Percentiles rank a stretch among this genome's conserved stretches.
Conservation (phyloP, 2,113 vertebrate genomes). For the Trichomycterus rosablanca region DNA sequence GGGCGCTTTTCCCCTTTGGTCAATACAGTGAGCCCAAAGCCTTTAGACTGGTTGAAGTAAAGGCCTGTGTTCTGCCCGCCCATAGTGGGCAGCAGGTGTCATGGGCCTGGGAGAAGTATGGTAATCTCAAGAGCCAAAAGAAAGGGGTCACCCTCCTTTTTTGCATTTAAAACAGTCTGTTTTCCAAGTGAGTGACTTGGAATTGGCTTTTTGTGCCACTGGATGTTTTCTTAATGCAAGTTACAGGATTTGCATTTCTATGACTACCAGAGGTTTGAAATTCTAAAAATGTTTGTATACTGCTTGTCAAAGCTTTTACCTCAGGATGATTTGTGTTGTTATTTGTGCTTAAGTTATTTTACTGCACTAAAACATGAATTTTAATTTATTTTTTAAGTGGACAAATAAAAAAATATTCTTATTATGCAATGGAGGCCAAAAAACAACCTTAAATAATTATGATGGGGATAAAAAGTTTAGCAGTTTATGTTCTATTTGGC, state of each 20-base stretch:
- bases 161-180: constrained; percentile 37
- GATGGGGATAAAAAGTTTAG: too few relatives aligned
- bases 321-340: constrained; percentile 11
- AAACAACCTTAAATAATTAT: too few relatives aligned
- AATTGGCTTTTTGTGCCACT: constrained; percentile 42
- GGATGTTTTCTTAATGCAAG: constrained; percentile 43
- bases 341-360: constrained; percentile 4
- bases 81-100: constrained; percentile 52
- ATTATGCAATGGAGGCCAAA: too few relatives aligned
- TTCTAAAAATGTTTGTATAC: constrained; percentile 27
- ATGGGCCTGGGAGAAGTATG: constrained; percentile 39
- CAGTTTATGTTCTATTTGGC: too few relatives aligned
- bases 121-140: constrained; percentile 38
- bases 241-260: constrained; percentile 40
- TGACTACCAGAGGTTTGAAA: constrained; percentile 22
- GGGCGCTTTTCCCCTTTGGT: constrained; percentile 48
- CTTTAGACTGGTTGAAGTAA: constrained; percentile 50
- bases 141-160: constrained; percentile 42
- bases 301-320: neutral
- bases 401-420: too few relatives aligned
- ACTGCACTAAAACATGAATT: too few relatives aligned
- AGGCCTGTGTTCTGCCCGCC: constrained; percentile 43
- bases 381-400: too few relatives aligned
- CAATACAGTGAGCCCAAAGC: constrained; percentile 34
- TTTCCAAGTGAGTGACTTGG: constrained; percentile 50